These are phyloP conservation scores for Valencia hispanica DNA, from an alignment of 2,797 vertebrate species.

Conservation along the genomic window DNA sequence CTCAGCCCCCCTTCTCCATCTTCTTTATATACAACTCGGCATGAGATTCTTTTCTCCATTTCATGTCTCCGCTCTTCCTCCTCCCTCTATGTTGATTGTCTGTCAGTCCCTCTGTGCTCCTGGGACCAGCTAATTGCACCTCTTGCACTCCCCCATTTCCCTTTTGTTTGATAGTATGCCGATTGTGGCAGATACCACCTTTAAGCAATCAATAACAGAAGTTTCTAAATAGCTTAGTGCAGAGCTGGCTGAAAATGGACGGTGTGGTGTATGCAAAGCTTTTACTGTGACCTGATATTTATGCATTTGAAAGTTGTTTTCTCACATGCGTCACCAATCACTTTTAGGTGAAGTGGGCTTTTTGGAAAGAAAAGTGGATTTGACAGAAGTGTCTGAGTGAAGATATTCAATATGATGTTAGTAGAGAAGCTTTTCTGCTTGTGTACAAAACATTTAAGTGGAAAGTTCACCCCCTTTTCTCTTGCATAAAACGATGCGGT, in stretches of 20 bases:
- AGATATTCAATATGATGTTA: slow-evolving; percentile 18
- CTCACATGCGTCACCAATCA: slow-evolving; percentile 5
- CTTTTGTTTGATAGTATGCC: slow-evolving; percentile 78
- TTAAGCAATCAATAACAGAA: slow-evolving; percentile 75
- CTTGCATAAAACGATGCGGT: slow-evolving; percentile 27
- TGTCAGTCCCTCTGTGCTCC: slow-evolving; percentile 76
- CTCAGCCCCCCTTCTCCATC: slow-evolving; percentile 21
- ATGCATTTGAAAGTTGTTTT: slow-evolving; percentile 34
- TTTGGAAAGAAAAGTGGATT: slow-evolving; percentile 1
- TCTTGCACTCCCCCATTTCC: slow-evolving; percentile 70
- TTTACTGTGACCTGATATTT: slow-evolving; percentile 32
- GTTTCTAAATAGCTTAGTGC: slow-evolving; percentile 67
- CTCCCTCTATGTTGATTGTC: slow-evolving; percentile 63
- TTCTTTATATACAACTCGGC: slow-evolving; percentile 16
- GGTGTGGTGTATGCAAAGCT: slow-evolving; percentile 39
- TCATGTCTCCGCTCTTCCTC: slow-evolving; percentile 20
- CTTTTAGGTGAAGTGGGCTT: slow-evolving; percentile 10
- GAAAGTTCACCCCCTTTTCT: slow-evolving; percentile 52
- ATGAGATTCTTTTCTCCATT: slow-evolving; percentile 32
- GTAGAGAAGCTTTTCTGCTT: neutral
- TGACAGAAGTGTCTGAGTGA: slow-evolving; percentile 18
- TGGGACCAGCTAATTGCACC: slow-evolving; percentile 82
- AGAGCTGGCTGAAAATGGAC: slow-evolving; percentile 25
- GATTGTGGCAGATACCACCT: slow-evolving; percentile 72
- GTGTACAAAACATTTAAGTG: slow-evolving; percentile 27